phyloP scores from a whole-genome alignment of 2,888 invertebrate species.

The Neria commutata region DNA sequence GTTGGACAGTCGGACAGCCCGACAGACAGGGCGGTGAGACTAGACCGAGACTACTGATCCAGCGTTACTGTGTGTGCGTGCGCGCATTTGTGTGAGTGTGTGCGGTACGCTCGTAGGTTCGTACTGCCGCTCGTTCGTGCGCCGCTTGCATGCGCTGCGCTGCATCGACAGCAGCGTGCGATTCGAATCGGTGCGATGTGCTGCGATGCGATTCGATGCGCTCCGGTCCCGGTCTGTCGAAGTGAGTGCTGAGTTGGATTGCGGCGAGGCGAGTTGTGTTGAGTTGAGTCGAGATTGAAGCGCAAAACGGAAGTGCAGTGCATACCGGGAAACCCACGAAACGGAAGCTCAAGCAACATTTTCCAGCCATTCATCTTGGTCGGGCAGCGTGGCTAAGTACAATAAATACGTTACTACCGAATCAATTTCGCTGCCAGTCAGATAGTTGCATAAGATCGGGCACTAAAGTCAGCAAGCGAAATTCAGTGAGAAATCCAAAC shows the following conservation, averaged over 20 bases:
- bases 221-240: constrained; percentile 16
- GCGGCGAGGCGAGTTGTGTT: constrained; percentile 24
- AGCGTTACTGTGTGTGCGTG: not conserved
- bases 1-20: too few relatives aligned
- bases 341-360: constrained; percentile 41
- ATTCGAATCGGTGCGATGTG: too few relatives aligned
- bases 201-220: constrained; percentile 4
- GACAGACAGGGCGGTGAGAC: not conserved
- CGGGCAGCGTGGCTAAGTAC: constrained; percentile 18
- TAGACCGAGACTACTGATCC: not conserved
- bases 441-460: too few relatives aligned
- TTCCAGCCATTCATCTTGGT: constrained; percentile 31
- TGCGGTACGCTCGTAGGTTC: not conserved
- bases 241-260: too few relatives aligned
- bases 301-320: constrained; percentile 50
- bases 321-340: constrained; percentile 48
- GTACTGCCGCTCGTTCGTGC: constrained; percentile 11
- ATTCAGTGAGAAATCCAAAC: too few relatives aligned
- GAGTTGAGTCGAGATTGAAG: constrained; percentile 50
- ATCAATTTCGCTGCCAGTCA: too few relatives aligned
- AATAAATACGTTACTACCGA: not conserved
- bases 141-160: not conserved
- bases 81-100: not conserved
- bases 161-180: too few relatives aligned
- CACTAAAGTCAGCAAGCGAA: too few relatives aligned